Percentiles rank a stretch among this genome's conserved stretches.
These are phyloP conservation scores for Acrossocheilus fasciatus DNA, from an alignment of 2,797 vertebrate genomes.

Conservation along the genomic window DNA sequence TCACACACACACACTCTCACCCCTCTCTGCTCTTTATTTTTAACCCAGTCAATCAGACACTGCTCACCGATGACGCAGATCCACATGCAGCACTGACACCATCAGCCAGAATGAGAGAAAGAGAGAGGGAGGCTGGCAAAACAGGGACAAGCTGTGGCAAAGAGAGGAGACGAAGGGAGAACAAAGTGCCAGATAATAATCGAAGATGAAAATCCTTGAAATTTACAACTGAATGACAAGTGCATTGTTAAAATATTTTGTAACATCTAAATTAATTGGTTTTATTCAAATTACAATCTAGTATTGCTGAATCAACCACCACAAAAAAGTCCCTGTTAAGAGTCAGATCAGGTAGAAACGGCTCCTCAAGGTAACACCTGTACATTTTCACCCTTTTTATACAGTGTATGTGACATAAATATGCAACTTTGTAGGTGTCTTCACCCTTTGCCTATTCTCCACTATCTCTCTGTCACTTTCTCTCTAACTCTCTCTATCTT, in stretches of 20 bases:
- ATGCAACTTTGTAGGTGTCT: neutral
- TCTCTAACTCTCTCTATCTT: conserved; percentile 55
- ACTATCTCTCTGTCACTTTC: conserved; percentile 32
- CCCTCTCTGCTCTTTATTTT: conserved; percentile 73
- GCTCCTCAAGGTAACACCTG: neutral
- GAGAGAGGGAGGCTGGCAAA: conserved; percentile 57
- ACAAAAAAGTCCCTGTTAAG: neutral
- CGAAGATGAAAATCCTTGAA: neutral
- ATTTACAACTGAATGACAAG: neutral
- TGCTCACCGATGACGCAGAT: conserved; percentile 80
- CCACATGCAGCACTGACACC: conserved; percentile 68
- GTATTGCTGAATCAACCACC: neutral
- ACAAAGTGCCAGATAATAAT: conserved; percentile 12
- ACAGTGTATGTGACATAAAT: conserved; percentile 32
- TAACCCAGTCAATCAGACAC: conserved; percentile 75
- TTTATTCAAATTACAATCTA: neutral
- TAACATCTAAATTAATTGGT: neutral
- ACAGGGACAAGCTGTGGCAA: conserved; percentile 16
- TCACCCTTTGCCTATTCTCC: conserved; percentile 14
- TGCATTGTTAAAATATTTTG: neutral
- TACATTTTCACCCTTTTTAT: conserved; percentile 6
- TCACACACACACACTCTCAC: conserved; percentile 37
- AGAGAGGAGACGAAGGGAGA: neutral
- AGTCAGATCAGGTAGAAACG: neutral
- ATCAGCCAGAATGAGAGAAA: conserved; percentile 59